Percentiles rank a stretch among this genome's conserved stretches.
phyloP scores from a whole-genome alignment of 2,113 vertebrate species.

The Chaetops frenatus region DNA sequence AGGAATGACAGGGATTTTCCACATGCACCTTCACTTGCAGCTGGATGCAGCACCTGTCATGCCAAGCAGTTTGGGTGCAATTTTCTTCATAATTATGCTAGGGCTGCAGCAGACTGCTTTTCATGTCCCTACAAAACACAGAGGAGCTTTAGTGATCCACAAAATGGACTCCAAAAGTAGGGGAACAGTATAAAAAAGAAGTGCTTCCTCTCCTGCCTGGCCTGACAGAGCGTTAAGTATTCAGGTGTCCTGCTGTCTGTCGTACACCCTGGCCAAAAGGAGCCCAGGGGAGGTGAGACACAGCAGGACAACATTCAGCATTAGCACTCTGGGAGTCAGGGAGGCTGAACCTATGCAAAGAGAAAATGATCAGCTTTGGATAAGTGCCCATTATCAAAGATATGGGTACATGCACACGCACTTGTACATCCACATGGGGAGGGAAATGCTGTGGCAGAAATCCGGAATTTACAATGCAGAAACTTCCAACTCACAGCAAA shows the following conservation, averaged over 20 bases:
- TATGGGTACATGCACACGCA: neutral
- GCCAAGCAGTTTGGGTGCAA: neutral
- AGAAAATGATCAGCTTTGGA: neutral
- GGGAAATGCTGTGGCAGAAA: neutral
- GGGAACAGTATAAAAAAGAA: neutral
- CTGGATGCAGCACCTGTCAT: neutral
- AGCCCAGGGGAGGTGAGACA: neutral
- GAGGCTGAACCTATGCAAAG: neutral
- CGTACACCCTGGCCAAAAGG: neutral
- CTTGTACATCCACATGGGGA: accelerated
- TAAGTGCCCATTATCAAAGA: neutral
- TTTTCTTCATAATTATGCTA: neutral
- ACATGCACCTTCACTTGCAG: neutral
- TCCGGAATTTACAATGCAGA: neutral
- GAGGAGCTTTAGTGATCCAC: neutral
- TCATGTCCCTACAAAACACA: neutral
- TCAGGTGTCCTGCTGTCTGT: neutral
- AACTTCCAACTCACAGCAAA: neutral
- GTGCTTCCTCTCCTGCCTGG: neutral
- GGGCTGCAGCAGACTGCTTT: neutral
- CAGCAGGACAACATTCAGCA: neutral
- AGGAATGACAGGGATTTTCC: neutral
- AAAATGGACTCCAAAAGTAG: neutral
- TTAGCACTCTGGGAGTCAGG: neutral
- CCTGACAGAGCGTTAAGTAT: neutral